These are phyloP conservation scores for Diachrysia chrysitis DNA, from an alignment of 2,888 invertebrate species.

Conservation along the genomic window DNA sequence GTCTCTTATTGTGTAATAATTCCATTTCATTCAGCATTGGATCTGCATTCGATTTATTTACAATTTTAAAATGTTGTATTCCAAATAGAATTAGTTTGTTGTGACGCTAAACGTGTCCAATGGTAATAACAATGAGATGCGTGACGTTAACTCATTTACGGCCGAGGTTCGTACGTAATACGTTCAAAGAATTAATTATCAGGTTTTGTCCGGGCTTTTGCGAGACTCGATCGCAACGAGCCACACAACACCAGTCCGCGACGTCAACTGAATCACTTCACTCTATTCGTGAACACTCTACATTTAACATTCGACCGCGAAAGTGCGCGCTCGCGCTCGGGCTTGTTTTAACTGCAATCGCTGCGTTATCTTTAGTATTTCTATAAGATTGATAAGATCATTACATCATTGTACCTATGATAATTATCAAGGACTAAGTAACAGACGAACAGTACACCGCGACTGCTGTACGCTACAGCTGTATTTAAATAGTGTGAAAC, in stretches of 20 bases:
- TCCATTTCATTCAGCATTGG: too few species aligned
- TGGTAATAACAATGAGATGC: slow-evolving; percentile 50
- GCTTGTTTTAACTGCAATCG: slow-evolving; percentile 72
- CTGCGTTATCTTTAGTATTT: slow-evolving; percentile 79
- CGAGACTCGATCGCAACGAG: slow-evolving; percentile 40
- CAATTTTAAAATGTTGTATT: background rate
- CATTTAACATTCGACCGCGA: slow-evolving; percentile 68
- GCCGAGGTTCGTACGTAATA: slow-evolving; percentile 70
- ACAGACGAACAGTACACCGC: slow-evolving; percentile 67
- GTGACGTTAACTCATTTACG: slow-evolving; percentile 71
- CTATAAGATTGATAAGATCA: slow-evolving; percentile 85
- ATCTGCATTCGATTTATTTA: too few species aligned
- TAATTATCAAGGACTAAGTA: slow-evolving; percentile 81
- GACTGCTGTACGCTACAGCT: slow-evolving; percentile 63
- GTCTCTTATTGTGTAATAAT: too few species aligned
- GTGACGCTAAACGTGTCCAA: slow-evolving; percentile 30
- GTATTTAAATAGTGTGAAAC: slow-evolving; percentile 69
- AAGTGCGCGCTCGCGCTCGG: slow-evolving; percentile 79
- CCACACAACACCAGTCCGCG: slow-evolving; percentile 51
- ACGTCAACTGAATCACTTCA: slow-evolving; percentile 62
- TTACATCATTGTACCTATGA: slow-evolving; percentile 86
- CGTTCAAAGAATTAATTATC: slow-evolving; percentile 81
- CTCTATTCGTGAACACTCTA: slow-evolving; percentile 71
- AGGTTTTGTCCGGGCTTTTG: slow-evolving; percentile 54
- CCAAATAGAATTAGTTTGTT: background rate